These are phyloP conservation scores for Noctua fimbriata DNA, from an alignment of 2,888 invertebrate species.

Conservation along the genomic window DNA sequence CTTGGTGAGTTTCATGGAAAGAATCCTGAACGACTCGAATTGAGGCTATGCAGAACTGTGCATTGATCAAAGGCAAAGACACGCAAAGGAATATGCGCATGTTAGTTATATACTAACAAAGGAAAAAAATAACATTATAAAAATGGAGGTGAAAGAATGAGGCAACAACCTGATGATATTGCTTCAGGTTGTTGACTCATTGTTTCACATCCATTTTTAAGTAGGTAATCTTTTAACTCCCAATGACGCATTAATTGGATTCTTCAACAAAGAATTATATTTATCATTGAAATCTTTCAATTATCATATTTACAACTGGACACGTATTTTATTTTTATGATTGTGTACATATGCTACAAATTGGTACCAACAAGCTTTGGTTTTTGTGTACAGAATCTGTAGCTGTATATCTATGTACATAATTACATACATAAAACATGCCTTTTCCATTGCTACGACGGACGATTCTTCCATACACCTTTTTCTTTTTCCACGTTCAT, in stretches of 20 bases:
- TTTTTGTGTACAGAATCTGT: background rate
- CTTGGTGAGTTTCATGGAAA: background rate
- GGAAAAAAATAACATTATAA: background rate
- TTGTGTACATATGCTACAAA: background rate
- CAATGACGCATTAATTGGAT: background rate
- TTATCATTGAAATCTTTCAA: background rate
- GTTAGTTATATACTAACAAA: background rate
- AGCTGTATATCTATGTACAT: too few species aligned
- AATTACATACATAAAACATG: too few species aligned
- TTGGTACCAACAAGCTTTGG: background rate
- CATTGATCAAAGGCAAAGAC: too few species aligned
- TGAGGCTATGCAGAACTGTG: background rate
- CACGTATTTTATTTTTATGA: background rate
- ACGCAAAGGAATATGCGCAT: background rate
- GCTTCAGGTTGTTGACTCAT: too few species aligned
- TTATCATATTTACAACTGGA: background rate
- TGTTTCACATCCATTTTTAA: background rate
- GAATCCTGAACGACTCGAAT: background rate
- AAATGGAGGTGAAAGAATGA: background rate
- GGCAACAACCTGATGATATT: background rate
- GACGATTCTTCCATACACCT: too few species aligned
- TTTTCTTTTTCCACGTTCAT: too few species aligned
- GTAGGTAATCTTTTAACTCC: slow-evolving; percentile 8
- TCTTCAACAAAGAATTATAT: background rate
- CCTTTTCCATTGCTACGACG: too few species aligned